Percentiles rank a stretch among this genome's conserved stretches.
Conservation (phyloP, 2,888 invertebrate genomes). For the Stegophylla sp. region DNA sequence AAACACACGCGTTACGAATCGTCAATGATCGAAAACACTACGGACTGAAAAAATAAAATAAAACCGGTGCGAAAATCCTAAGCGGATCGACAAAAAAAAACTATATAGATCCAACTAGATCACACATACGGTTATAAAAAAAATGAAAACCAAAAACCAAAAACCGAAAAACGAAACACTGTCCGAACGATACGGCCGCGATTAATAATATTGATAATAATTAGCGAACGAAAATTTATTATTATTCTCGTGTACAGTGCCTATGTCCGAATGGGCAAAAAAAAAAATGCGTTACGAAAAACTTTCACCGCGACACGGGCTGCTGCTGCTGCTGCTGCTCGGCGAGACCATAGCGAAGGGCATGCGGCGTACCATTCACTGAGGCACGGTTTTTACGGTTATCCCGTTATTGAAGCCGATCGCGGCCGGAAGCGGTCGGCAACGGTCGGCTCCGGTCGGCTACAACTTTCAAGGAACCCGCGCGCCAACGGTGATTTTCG, state of each 20-base stretch:
- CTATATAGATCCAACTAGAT: too few relatives aligned
- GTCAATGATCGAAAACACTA: constrained; percentile 17
- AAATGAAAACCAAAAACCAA: too few relatives aligned
- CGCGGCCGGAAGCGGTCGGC: constrained; percentile 53
- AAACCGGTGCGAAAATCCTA: too few relatives aligned
- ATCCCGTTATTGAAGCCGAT: constrained; percentile 56
- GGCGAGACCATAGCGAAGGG: constrained; percentile 54
- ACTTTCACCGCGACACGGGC: constrained; percentile 48
- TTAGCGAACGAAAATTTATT: not conserved
- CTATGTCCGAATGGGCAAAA: constrained; percentile 2
- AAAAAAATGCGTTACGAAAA: constrained; percentile 36
- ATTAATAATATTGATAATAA: too few relatives aligned
- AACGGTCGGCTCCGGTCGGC: constrained; percentile 42
- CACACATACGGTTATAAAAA: too few relatives aligned
- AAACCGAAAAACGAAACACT: not conserved
- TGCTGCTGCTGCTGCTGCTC: too few relatives aligned
- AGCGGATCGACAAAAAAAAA: too few relatives aligned
- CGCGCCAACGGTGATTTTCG: constrained; percentile 36
- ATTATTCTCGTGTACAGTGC: too few relatives aligned
- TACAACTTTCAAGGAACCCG: constrained; percentile 49
- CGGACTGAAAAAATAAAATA: not conserved
- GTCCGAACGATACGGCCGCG: too few relatives aligned
- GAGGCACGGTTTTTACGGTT: constrained; percentile 56
- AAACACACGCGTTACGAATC: constrained; percentile 1
- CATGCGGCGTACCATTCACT: constrained; percentile 57